Evolutionary conservation across 2,797 vertebrate genomes (phyloP).

Genomic region (Centroberyx gerrardi): DNA sequence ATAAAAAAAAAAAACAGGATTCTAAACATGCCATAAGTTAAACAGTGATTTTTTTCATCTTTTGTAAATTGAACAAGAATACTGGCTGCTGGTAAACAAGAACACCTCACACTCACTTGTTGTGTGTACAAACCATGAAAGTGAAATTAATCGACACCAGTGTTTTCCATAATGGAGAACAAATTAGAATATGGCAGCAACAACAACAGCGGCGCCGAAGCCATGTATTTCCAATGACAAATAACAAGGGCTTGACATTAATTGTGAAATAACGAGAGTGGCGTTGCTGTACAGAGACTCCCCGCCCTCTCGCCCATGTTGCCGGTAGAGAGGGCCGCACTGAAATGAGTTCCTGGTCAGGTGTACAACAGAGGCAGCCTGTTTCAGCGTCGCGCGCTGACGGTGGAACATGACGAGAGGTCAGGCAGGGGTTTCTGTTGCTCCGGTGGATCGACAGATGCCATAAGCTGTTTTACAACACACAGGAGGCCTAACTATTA

Average conservation of each 20-base stretch:
- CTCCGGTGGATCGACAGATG: slow-evolving; percentile 62
- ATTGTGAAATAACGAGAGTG: slow-evolving; percentile 87
- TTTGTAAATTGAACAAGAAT: slow-evolving; percentile 69
- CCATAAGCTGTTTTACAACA: slow-evolving; percentile 70
- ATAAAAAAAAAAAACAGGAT: slow-evolving; percentile 10
- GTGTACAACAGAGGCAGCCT: slow-evolving; percentile 78
- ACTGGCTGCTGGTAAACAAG: slow-evolving; percentile 77
- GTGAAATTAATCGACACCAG: slow-evolving; percentile 86
- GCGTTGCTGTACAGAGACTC: slow-evolving; percentile 76
- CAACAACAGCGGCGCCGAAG: slow-evolving; percentile 77
- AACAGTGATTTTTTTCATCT: slow-evolving; percentile 39
- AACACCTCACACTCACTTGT: slow-evolving; percentile 79
- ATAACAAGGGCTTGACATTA: slow-evolving; percentile 87
- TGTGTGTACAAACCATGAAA: slow-evolving; percentile 86
- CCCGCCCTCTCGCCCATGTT: slow-evolving; percentile 73
- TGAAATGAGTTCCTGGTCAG: slow-evolving; percentile 81
- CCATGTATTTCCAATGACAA: slow-evolving; percentile 84
- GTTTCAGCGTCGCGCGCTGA: slow-evolving; percentile 69
- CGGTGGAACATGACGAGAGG: slow-evolving; percentile 80
- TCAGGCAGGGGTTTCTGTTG: slow-evolving; percentile 60
- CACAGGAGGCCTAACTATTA: slow-evolving; percentile 26
- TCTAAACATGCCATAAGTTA: slow-evolving; percentile 36
- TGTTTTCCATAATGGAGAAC: slow-evolving; percentile 89
- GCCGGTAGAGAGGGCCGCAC: slow-evolving; percentile 64
- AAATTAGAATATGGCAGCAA: slow-evolving; percentile 88